Evolutionary conservation across 1,140 invertebrate species (phyloP), one percentile per base, ranked within the genome.

Genomic region (Macrocentrus cingulum): DNA sequence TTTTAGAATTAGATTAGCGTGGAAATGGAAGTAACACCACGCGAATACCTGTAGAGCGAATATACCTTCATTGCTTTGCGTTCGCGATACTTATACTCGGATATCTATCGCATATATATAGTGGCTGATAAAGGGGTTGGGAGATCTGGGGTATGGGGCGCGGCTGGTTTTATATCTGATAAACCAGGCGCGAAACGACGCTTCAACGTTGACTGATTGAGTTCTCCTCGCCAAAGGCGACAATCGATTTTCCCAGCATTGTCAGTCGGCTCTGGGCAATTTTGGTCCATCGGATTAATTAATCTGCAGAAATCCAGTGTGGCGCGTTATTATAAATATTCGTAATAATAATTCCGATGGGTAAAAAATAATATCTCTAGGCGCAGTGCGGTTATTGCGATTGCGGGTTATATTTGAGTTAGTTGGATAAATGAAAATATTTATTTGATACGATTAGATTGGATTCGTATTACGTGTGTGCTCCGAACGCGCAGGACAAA

Each of bases 21-120:
- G 32, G 39, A 34, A 39, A 13, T 22, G 16, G 44, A 56, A 36
- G 54, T 15, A 48, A 57, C 13, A 20, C 13, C 55, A 57, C 55
- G 55, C 55, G 55, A 57, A 41, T 50, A 57, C 46, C 55, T 50
- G 55, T 57, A 32, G 55, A 19, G 25, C 11, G 13, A 41, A n/a
- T n/a, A 15, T 20, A 22, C 11, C 41, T 13, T 19, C 37, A 25
- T 23, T 56, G 48, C 32, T 41, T 20, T 9, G n/a, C 22, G 39
- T 41, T 42, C 44, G 29, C 22, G 3, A 20, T 45, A 45, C 29
- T 5, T 29, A 29, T 29, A 29, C 9, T 4, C 9, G 9, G 4
- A 29, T 29, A 29, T 29, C 9, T 29, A 29, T 29, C 9, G 25
- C 9, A 29, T 45, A 22, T 18, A 18, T 18, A 15, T 5, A 7